Percentiles rank a stretch among this genome's conserved stretches.
Conservation (phyloP, 53 echinoderm and acorn worm genomes). For the Luidia sarsii region DNA sequence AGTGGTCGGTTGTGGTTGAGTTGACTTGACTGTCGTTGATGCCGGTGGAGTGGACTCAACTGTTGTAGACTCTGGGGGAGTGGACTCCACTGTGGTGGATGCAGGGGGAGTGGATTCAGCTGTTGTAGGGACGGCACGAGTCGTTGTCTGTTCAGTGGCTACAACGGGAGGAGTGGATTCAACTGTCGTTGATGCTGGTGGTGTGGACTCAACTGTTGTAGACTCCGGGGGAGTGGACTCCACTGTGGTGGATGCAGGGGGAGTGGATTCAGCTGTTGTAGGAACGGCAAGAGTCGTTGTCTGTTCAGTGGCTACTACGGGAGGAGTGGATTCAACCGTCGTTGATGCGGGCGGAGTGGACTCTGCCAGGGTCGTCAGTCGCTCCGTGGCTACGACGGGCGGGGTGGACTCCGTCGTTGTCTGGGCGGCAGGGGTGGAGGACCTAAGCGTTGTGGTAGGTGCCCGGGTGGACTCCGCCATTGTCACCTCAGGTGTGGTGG, state of each 20-base stretch:
- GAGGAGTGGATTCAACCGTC: slow-evolving; percentile 13
- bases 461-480: neutral
- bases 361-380: neutral
- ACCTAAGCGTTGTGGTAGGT: no score
- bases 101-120: neutral
- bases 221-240: slow-evolving; percentile 24
- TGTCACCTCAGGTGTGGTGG: slow-evolving; percentile 18
- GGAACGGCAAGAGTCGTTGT: slow-evolving; percentile 27
- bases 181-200: slow-evolving; percentile 26
- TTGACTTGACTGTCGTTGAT: slow-evolving; percentile 29
- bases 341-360: slow-evolving; percentile 27
- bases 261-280: slow-evolving; percentile 37
- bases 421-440: no score
- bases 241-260: slow-evolving; percentile 44
- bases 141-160: slow-evolving; percentile 9
- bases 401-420: neutral
- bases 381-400: neutral
- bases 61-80: slow-evolving; percentile 32
- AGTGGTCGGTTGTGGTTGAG: neutral
- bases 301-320: slow-evolving; percentile 28
- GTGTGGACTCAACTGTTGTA: slow-evolving; percentile 31
- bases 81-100: slow-evolving; percentile 22
- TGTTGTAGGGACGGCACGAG: neutral
- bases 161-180: slow-evolving; percentile 3
- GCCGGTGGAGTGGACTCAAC: slow-evolving; percentile 7